phyloP scores from a whole-genome alignment of 2,888 invertebrate genomes.

The Epistrophe grossulariae region DNA sequence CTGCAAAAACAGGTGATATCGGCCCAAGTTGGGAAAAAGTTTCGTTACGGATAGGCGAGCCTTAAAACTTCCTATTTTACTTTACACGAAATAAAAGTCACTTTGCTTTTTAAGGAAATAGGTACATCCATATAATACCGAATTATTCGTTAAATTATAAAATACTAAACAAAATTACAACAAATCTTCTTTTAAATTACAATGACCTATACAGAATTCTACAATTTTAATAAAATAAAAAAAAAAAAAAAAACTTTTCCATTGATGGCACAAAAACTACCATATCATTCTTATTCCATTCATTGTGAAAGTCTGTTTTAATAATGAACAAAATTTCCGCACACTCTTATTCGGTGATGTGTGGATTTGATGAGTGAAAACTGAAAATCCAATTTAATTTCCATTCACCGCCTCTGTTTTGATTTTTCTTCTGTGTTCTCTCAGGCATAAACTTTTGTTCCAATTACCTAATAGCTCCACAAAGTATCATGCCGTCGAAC shows the following conservation, averaged over 20 bases:
- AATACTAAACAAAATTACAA: too few relatives aligned
- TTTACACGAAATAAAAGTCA: too few relatives aligned
- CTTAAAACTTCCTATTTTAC: too few relatives aligned
- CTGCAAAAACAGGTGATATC: too few relatives aligned
- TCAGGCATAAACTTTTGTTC: slow-evolving; percentile 53
- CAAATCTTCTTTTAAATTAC: too few relatives aligned
- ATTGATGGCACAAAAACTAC: not conserved
- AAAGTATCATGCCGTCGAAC: slow-evolving; percentile 11
- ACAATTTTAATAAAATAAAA: not conserved
- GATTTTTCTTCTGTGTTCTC: slow-evolving; percentile 23
- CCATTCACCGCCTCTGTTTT: slow-evolving; percentile 35
- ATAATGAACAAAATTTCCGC: slow-evolving; percentile 12
- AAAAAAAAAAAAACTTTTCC: not conserved
- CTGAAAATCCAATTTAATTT: slow-evolving; percentile 57
- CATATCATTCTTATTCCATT: not conserved
- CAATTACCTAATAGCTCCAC: slow-evolving; percentile 60
- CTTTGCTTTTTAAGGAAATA: too few relatives aligned
- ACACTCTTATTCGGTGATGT: not conserved
- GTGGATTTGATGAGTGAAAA: slow-evolving; percentile 57
- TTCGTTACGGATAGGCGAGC: too few relatives aligned
- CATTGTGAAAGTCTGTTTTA: slow-evolving; percentile 19
- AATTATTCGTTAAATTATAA: too few relatives aligned
- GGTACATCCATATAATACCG: too few relatives aligned
- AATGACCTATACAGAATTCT: not conserved
- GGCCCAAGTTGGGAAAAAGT: too few relatives aligned